Base-by-base conservation (phyloP, 1,140 invertebrate genomes). In the Anastrepha obliqua region DNA sequence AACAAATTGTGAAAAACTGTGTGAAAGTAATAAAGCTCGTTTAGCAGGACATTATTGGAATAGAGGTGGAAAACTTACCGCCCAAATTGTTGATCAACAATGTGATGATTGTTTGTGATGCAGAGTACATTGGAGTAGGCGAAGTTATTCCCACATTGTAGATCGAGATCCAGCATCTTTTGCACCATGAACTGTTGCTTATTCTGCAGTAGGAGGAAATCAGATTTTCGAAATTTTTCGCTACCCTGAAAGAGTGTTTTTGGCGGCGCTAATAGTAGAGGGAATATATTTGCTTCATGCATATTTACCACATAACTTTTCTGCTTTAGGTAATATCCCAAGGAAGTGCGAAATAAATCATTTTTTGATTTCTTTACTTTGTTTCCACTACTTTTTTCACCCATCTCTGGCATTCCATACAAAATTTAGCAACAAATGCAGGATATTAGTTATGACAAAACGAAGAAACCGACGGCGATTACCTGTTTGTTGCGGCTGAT, bases 31-130 rank as follows among this genome's bases (percentile, higher is more conserved):
- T 20, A 39, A 55, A 51, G 20, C 67, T 74, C 15, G 67, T 1
- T 29, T 29, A 29, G 29, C 29, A 29, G 29, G 29, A 29, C 29
- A 29, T 29, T 29, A 29, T 29, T 29, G 1, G 29, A 29, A 29
- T 29, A 29, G 29, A 29, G 29, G 29, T 29, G 29, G 29, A 29
- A 29, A 29, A 42, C 86, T 88, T 91, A 94, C 94, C 93, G 94
- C 11, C 93, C 93, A 88, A 95, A 95, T 89, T 95, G 95, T 89
- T 94, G 92, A 88, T 95, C 95, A 86, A 95, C 95, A 87, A 94
- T 94, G 13, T 93, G 93, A 15, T 94, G 94, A 90, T 95, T 95
- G 89, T 95, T 95, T 87, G 94, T 95, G 4, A 95, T 95, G 85
- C 94, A 95, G 29, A 92, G 91, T 0, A 93, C 92, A 87, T 93